Evolutionary conservation across 2,888 invertebrate genomes (phyloP).

Genomic region (Hydraecia micacea): DNA sequence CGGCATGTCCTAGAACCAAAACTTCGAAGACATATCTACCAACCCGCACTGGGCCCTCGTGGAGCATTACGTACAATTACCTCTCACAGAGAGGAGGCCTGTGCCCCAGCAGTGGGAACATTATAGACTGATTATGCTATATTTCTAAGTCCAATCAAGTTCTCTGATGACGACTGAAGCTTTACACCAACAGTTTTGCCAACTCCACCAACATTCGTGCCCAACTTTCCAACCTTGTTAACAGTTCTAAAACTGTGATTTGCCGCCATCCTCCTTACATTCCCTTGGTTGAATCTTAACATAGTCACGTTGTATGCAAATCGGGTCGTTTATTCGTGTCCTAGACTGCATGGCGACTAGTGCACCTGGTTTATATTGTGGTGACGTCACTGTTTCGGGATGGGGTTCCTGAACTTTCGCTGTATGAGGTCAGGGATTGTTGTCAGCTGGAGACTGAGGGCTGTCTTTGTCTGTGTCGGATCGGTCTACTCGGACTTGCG

Average conservation of each 20-base stretch:
- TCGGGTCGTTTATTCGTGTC: constrained; percentile 15
- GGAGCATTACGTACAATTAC: background rate
- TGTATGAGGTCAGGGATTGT: background rate
- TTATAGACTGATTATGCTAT: background rate
- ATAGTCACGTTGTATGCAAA: constrained; percentile 47
- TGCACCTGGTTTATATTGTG: constrained; percentile 35
- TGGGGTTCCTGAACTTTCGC: background rate
- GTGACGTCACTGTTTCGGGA: constrained; percentile 31
- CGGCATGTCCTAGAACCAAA: background rate
- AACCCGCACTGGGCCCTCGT: background rate
- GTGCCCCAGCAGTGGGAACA: background rate
- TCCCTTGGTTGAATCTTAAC: constrained; percentile 37
- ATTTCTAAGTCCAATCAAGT: background rate
- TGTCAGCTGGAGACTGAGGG: too few species aligned
- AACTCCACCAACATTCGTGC: background rate
- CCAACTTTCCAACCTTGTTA: background rate
- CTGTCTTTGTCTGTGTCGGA: background rate
- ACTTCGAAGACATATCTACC: background rate
- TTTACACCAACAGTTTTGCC: background rate
- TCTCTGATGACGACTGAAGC: background rate
- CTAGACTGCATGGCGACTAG: constrained; percentile 49
- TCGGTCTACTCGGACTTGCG: too few species aligned
- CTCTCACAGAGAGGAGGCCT: background rate
- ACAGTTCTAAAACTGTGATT: constrained; percentile 18
- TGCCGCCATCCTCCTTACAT: background rate